Evolutionary conservation across 2,888 invertebrate genomes (phyloP).

Genomic region (Steromphala cineraria): DNA sequence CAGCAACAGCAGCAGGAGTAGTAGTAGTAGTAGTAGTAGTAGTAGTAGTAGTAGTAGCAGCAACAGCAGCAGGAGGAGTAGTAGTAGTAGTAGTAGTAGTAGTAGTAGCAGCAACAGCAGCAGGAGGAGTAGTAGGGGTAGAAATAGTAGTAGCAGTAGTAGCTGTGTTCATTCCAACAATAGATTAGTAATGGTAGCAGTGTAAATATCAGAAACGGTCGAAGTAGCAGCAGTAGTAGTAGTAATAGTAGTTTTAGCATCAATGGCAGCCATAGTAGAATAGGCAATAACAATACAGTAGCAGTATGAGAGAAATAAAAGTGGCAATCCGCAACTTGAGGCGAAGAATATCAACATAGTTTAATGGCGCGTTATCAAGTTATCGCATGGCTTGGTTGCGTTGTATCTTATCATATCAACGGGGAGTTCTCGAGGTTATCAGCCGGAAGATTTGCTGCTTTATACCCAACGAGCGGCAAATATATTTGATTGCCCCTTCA

Average conservation of each 20-base stretch:
- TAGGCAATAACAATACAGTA: not conserved
- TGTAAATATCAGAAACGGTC: not conserved
- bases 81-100: constrained; percentile 8
- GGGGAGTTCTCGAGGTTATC: too few relatives aligned
- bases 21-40: constrained; percentile 27
- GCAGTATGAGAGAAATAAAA: not conserved
- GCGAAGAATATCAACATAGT: too few relatives aligned
- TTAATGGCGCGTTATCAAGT: too few relatives aligned
- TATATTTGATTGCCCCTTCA: too few relatives aligned
- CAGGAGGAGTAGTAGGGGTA: not conserved
- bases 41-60: constrained; percentile 17
- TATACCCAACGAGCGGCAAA: too few relatives aligned
- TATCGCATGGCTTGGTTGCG: too few relatives aligned
- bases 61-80: not conserved
- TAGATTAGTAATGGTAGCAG: not conserved
- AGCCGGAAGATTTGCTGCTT: too few relatives aligned
- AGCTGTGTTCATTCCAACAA: not conserved
- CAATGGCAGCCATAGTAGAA: not conserved
- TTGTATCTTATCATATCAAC: too few relatives aligned
- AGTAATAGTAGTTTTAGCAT: not conserved
- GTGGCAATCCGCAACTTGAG: not conserved
- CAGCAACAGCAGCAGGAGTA: constrained; percentile 8
- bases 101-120: constrained; percentile 1
- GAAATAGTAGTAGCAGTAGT: not conserved
- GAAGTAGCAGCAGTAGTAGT: not conserved